These are phyloP conservation scores for Palythoa heliodiscus DNA, from an alignment of 92 coral and sea anemone species.

Conservation along the genomic window DNA sequence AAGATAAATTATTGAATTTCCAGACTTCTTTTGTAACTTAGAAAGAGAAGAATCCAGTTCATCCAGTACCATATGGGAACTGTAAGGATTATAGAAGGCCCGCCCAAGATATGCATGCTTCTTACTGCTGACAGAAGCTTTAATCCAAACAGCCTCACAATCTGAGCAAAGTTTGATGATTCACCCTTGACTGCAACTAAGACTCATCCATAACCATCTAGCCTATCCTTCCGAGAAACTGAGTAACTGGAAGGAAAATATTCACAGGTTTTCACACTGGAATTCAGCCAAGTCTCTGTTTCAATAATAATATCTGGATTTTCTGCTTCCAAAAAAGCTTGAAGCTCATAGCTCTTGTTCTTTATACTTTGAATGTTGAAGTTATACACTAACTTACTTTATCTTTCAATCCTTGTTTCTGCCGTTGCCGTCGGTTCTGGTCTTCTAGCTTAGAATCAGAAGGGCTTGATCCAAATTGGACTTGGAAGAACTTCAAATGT, in stretches of 20 bases:
- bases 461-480: constrained; percentile 43
- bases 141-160: constrained; percentile 44
- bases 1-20: constrained; percentile 28
- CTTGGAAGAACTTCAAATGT: constrained; percentile 42
- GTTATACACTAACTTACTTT: no score
- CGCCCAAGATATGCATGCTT: constrained; percentile 44
- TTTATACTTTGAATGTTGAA: constrained; percentile 40
- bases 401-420: constrained; percentile 40
- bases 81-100: constrained; percentile 47
- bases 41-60: constrained; percentile 47
- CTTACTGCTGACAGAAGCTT: constrained; percentile 35
- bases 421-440: constrained; percentile 50
- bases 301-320: constrained; percentile 14
- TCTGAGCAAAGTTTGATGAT: not conserved
- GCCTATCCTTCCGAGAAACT: constrained; percentile 10
- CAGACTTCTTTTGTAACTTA: not conserved
- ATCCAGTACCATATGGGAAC: constrained; percentile 40
- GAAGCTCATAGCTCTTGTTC: constrained; percentile 42
- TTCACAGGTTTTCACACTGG: no score
- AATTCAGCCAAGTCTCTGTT: no score
- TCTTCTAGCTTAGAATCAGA: constrained; percentile 38
- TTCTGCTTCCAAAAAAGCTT: constrained; percentile 36
- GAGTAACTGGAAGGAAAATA: constrained; percentile 36
- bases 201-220: constrained; percentile 10
- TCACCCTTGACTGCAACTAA: constrained; percentile 39